Conservation (phyloP, 1,140 invertebrate species). For the Acromyrmex heyeri region DNA sequence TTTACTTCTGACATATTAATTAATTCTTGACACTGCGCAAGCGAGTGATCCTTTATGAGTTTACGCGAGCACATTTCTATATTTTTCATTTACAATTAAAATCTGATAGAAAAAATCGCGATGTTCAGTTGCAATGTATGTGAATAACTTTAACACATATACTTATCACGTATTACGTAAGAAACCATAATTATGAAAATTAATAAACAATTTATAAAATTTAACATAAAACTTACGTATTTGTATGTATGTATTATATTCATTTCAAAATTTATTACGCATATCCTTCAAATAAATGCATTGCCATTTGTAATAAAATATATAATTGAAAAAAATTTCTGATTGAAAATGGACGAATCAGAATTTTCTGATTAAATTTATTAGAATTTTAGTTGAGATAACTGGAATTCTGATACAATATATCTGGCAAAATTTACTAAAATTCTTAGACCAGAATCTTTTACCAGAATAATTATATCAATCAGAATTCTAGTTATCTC, state of each 20-base stretch:
- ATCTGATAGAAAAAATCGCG: background rate
- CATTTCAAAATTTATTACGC: background rate
- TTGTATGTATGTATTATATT: background rate
- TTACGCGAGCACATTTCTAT: background rate
- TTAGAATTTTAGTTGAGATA: no score
- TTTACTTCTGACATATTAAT: background rate
- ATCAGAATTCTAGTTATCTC: no score
- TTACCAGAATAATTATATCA: no score
- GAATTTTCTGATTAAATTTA: no score
- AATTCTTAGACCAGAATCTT: no score
- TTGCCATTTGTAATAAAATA: background rate
- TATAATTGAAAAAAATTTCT: background rate
- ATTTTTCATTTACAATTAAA: background rate
- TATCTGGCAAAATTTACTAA: no score
- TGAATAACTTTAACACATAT: background rate
- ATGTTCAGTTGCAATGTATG: background rate
- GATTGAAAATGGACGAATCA: no score
- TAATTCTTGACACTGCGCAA: background rate
- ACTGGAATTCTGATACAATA: no score
- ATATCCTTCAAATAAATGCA: background rate
- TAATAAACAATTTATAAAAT: background rate
- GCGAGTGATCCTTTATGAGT: background rate
- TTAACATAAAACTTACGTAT: background rate
- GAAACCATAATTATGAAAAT: background rate
- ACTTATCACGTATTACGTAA: background rate